Evolutionary conservation across 2,113 vertebrate genomes (phyloP).

Genomic region (Pelusios castaneus): DNA sequence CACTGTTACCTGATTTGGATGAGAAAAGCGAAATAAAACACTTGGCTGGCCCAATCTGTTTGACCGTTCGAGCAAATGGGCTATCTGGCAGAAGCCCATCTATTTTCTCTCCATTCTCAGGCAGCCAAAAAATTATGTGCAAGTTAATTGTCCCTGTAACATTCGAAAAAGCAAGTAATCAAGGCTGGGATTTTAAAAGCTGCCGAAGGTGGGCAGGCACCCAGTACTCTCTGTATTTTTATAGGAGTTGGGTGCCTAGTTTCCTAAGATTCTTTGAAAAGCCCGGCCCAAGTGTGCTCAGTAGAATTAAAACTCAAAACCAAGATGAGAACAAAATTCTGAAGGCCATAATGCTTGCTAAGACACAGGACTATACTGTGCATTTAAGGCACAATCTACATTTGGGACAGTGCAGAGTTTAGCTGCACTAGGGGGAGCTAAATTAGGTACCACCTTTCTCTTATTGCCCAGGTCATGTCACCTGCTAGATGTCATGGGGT

Average conservation of each 20-base stretch:
- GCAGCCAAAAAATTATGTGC: neutral
- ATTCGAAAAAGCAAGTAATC: neutral
- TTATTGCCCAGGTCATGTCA: neutral
- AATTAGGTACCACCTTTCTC: neutral
- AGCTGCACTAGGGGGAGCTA: neutral
- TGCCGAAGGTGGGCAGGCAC: neutral
- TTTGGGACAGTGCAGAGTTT: neutral
- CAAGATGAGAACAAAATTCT: neutral
- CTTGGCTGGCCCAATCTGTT: neutral
- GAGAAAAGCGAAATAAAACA: neutral
- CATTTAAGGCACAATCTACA: neutral
- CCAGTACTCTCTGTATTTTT: neutral
- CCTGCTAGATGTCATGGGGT: too few species aligned
- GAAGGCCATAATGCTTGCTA: rapidly evolving
- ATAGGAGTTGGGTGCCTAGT: neutral
- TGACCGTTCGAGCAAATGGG: neutral
- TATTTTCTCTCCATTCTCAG: rapidly evolving
- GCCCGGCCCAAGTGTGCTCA: neutral
- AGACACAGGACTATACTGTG: neutral
- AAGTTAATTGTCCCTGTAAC: neutral
- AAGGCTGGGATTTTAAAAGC: rapidly evolving
- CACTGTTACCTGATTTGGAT: rapidly evolving
- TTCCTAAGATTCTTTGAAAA: rapidly evolving
- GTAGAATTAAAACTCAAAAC: neutral
- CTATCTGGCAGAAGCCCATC: neutral